These are phyloP conservation scores for Ceratoteleas bidentatus DNA, from an alignment of 1,140 invertebrate species.

Conservation along the genomic window DNA sequence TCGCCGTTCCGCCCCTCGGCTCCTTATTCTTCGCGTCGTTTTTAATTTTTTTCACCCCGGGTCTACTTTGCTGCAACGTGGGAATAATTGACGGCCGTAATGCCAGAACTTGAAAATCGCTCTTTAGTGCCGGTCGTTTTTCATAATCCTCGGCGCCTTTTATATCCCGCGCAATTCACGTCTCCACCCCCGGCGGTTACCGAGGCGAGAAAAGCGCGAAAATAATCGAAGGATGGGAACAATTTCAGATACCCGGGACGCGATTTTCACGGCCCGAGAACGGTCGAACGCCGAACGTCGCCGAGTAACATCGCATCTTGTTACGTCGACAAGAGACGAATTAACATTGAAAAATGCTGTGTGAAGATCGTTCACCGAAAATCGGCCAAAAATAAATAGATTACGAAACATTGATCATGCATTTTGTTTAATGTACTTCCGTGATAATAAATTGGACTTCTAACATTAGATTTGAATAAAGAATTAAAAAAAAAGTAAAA, in stretches of 20 bases:
- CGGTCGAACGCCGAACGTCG: conserved; percentile 26
- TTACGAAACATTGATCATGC: no score
- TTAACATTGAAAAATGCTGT: neutral
- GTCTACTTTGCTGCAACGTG: conserved; percentile 63
- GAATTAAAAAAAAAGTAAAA: no score
- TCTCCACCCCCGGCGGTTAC: conserved; percentile 52
- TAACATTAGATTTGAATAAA: no score
- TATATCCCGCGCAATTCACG: conserved; percentile 63
- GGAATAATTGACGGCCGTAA: conserved; percentile 65
- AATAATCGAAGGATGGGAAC: conserved; percentile 65
- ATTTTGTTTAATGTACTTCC: no score
- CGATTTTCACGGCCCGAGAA: conserved; percentile 24
- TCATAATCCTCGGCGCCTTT: conserved; percentile 65
- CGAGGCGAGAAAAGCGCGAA: conserved; percentile 61
- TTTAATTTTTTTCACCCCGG: conserved; percentile 54
- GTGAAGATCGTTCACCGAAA: neutral
- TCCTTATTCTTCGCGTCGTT: conserved; percentile 55
- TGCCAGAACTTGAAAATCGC: conserved; percentile 65
- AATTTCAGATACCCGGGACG: conserved; percentile 53
- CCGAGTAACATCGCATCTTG: conserved; percentile 27
- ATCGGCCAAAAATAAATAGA: no score
- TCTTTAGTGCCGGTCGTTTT: conserved; percentile 65
- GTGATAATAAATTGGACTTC: no score
- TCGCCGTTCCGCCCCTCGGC: conserved; percentile 7
- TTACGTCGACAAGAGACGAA: conserved; percentile 23